Evolutionary conservation across 1,140 invertebrate species (phyloP).

Genomic region (Ladona fulva): DNA sequence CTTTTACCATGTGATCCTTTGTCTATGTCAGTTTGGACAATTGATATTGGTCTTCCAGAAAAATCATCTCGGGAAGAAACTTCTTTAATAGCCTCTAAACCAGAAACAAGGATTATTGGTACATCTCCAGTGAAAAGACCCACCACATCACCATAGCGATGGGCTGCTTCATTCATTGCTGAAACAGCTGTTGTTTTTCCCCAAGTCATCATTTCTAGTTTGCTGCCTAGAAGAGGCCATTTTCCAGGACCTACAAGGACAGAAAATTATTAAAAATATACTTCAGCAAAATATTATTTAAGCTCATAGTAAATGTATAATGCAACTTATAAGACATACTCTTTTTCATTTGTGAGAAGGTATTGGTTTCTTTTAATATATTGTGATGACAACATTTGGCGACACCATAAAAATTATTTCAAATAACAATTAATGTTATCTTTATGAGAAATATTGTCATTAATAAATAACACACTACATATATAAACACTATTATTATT

Average conservation of each 20-base stretch:
- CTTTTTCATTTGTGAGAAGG: too few species aligned
- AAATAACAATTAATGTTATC: too few species aligned
- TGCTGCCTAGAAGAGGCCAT: neutral
- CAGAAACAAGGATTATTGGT: constrained; percentile 47
- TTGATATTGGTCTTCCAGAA: constrained; percentile 27
- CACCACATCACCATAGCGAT: constrained; percentile 36
- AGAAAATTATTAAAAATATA: too few species aligned
- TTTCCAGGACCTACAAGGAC: neutral
- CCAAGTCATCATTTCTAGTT: neutral
- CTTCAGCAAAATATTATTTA: too few species aligned
- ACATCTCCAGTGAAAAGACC: constrained; percentile 48
- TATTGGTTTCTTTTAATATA: too few species aligned
- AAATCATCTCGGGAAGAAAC: constrained; percentile 14
- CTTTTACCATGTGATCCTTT: neutral
- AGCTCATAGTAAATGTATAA: too few species aligned
- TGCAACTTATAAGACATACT: too few species aligned
- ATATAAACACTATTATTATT: too few species aligned
- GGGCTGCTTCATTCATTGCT: neutral
- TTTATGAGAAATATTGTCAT: too few species aligned
- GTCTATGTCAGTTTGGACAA: neutral
- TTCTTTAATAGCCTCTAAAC: constrained; percentile 34
- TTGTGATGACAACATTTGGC: too few species aligned
- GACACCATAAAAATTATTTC: too few species aligned
- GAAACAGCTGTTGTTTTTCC: neutral
- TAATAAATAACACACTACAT: too few species aligned